phyloP scores from a whole-genome alignment of 2,797 vertebrate genomes.

The Lycodopsis pacificus region DNA sequence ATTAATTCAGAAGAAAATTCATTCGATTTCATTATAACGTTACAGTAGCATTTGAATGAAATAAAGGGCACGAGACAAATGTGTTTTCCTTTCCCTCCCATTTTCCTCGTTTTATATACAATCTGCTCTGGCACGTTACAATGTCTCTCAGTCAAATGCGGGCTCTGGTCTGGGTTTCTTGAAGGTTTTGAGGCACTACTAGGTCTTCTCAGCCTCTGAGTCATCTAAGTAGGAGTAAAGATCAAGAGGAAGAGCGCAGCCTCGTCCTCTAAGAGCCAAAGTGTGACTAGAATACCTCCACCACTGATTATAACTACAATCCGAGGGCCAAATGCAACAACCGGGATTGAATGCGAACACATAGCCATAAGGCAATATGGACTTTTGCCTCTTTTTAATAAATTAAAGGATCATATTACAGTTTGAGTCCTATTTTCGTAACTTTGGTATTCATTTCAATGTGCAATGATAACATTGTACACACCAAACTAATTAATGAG shows the following conservation, averaged over 20 bases:
- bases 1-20: slow-evolving; percentile 42
- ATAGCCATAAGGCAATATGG: slow-evolving; percentile 27
- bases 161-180: slow-evolving; percentile 51
- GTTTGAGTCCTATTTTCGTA: neutral
- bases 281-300: slow-evolving; percentile 59
- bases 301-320: slow-evolving; percentile 63
- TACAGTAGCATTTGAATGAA: slow-evolving; percentile 50
- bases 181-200: slow-evolving; percentile 45
- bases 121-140: slow-evolving; percentile 51
- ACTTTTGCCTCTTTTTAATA: slow-evolving; percentile 9
- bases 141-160: slow-evolving; percentile 43
- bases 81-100: slow-evolving; percentile 59
- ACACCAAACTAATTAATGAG: neutral
- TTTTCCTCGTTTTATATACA: slow-evolving; percentile 58
- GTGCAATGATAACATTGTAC: neutral
- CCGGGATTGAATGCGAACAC: slow-evolving; percentile 42
- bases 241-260: slow-evolving; percentile 54
- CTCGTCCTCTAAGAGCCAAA: slow-evolving; percentile 32
- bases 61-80: slow-evolving; percentile 53
- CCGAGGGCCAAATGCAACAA: slow-evolving; percentile 62
- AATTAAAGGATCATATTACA: slow-evolving; percentile 13
- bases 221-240: slow-evolving; percentile 64
- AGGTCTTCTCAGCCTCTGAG: slow-evolving; percentile 55
- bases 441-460: neutral
- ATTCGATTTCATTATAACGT: slow-evolving; percentile 54